Evolutionary conservation across 2,113 vertebrate genomes (phyloP).

Genomic region (Mesembrinibis cayennensis): DNA sequence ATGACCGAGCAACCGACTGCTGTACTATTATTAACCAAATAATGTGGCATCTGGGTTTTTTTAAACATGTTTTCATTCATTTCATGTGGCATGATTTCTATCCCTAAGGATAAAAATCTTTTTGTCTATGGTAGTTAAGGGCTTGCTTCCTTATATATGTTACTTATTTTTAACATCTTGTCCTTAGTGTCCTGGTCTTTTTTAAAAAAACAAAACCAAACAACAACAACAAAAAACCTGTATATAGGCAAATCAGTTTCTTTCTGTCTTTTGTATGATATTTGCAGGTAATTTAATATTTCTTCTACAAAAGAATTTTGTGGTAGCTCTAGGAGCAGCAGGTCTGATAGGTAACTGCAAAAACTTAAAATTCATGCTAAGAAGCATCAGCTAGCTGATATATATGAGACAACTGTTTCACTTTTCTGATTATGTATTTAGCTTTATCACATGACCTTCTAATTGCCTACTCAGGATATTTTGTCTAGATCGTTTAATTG

Average conservation of each 20-base stretch:
- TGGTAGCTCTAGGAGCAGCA: not conserved
- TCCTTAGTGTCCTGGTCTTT: not conserved
- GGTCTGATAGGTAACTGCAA: not conserved
- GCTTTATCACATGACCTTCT: not conserved
- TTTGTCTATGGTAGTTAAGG: not conserved
- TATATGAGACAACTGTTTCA: not conserved
- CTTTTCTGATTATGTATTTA: not conserved
- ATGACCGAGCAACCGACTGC: not conserved
- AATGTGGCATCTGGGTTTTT: not conserved
- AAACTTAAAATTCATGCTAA: not conserved
- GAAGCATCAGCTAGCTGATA: not conserved
- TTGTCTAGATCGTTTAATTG: not conserved
- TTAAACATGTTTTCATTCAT: not conserved
- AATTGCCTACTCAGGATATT: not conserved
- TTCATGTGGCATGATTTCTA: not conserved
- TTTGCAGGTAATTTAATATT: not conserved
- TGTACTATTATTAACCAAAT: not conserved
- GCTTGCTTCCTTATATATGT: not conserved
- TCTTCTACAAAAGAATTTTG: not conserved
- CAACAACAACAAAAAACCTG: not conserved
- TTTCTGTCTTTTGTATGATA: not conserved
- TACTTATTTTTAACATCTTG: not conserved
- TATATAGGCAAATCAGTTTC: not conserved
- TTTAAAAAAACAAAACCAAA: not conserved
- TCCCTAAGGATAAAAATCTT: not conserved